Conservation (phyloP, 1,140 invertebrate species). For the Linepithema humile region DNA sequence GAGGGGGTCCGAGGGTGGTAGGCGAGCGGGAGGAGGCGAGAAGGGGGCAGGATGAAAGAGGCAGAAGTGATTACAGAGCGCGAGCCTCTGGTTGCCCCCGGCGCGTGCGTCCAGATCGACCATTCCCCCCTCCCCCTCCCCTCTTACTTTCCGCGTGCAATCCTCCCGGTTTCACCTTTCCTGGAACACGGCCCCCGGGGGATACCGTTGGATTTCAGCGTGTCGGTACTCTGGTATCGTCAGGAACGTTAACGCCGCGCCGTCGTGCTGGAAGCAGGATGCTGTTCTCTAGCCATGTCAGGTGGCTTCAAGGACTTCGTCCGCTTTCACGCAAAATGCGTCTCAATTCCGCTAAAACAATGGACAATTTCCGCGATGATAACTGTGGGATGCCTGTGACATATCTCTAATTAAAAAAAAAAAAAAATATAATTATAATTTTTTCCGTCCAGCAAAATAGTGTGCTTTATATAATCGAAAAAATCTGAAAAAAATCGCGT, state of each 20-base stretch:
- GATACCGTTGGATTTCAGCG: conserved; percentile 62
- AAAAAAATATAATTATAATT: not conserved
- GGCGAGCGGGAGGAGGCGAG: not conserved
- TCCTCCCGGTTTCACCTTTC: conserved; percentile 72
- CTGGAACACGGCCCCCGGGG: conserved; percentile 66
- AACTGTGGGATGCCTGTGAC: too few species aligned
- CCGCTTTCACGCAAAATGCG: not conserved
- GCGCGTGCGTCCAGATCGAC: conserved; percentile 81
- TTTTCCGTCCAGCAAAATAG: not conserved
- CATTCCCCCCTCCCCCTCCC: conserved; percentile 50
- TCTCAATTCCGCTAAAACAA: conserved; percentile 3
- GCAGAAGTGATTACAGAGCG: conserved; percentile 82
- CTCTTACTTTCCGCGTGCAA: conserved; percentile 11
- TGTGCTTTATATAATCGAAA: too few species aligned
- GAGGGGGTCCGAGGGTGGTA: not conserved
- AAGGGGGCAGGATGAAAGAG: not conserved
- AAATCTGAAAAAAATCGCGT: too few species aligned
- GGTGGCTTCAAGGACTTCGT: conserved; percentile 70
- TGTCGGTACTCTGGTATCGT: conserved; percentile 39
- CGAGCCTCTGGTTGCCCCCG: conserved; percentile 82
- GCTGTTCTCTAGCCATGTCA: conserved; percentile 49
- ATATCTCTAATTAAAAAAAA: not conserved
- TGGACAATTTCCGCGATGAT: not conserved
- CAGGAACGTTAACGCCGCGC: conserved; percentile 57
- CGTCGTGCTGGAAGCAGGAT: conserved; percentile 37